phyloP scores from a whole-genome alignment of 2,888 invertebrate genomes.

The Villa cingulata region DNA sequence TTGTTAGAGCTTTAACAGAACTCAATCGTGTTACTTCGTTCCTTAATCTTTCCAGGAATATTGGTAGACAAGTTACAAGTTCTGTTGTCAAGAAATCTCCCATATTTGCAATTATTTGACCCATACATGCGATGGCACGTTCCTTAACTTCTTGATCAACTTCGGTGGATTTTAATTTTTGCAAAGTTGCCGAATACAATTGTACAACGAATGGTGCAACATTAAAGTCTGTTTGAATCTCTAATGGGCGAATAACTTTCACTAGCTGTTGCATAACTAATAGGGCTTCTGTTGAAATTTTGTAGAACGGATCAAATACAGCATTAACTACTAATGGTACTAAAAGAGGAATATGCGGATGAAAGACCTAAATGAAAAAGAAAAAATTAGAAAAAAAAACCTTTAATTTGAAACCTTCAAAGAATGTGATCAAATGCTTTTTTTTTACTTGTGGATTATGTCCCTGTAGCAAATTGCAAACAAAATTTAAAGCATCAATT shows the following conservation, averaged over 20 bases:
- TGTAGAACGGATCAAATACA: constrained; percentile 94
- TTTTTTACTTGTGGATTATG: constrained; percentile 27
- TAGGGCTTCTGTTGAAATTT: constrained; percentile 94
- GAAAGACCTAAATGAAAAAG: constrained; percentile 57
- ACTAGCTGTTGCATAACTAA: constrained; percentile 86
- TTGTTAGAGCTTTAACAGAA: constrained; percentile 89
- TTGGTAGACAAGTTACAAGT: constrained; percentile 74
- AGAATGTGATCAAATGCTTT: no score
- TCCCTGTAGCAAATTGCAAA: constrained; percentile 38
- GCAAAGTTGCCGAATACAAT: constrained; percentile 73
- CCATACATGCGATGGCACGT: constrained; percentile 92
- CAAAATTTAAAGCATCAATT: constrained; percentile 89
- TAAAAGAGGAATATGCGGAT: constrained; percentile 61
- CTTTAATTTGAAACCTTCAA: no score
- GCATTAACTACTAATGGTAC: constrained; percentile 77
- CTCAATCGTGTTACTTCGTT: constrained; percentile 96
- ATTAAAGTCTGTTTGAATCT: constrained; percentile 45
- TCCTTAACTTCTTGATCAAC: constrained; percentile 99
- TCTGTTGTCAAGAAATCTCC: constrained; percentile 74
- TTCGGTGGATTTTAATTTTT: constrained; percentile 81
- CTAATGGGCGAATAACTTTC: constrained; percentile 72
- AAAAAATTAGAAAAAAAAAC: no score
- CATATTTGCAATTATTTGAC: constrained; percentile 83
- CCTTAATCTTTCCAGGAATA: constrained; percentile 85
- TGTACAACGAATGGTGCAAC: constrained; percentile 64